A percentile compares a stretch with the other conserved stretches of the same genome.
phyloP scores from a whole-genome alignment of 2,113 vertebrate species.

The Vidua macroura region DNA sequence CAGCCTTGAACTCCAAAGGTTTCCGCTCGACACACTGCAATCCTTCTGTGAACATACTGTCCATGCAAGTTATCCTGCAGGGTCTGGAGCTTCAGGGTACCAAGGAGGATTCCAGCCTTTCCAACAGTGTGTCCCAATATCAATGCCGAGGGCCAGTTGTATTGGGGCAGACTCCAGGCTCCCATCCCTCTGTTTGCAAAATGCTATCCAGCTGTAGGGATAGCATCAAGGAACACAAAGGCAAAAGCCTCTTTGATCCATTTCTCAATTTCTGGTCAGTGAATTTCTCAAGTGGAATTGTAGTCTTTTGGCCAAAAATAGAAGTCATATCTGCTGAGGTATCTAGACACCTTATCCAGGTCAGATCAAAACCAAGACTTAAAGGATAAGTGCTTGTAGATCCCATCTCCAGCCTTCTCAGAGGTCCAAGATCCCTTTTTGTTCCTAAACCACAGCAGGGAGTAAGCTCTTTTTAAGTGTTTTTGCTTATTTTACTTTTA shows the following conservation, averaged over 20 bases:
- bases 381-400: background rate
- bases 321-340: accelerated
- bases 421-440: background rate
- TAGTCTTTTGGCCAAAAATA: background rate
- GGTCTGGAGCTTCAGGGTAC: background rate
- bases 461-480: background rate
- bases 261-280: background rate
- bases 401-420: background rate
- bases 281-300: background rate
- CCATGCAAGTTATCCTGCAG: background rate
- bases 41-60: accelerated
- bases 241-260: background rate
- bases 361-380: background rate
- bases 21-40: background rate
- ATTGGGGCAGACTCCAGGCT: background rate
- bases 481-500: background rate
- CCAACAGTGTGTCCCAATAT: background rate
- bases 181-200: background rate
- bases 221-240: background rate
- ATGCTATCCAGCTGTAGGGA: background rate
- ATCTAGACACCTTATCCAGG: background rate
- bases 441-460: background rate
- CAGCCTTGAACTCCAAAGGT: background rate
- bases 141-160: background rate
- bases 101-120: background rate